Percentiles rank a stretch among this genome's conserved stretches.
Evolutionary conservation across 2,797 vertebrate genomes (phyloP).

Genomic region (Danio tinwini): DNA sequence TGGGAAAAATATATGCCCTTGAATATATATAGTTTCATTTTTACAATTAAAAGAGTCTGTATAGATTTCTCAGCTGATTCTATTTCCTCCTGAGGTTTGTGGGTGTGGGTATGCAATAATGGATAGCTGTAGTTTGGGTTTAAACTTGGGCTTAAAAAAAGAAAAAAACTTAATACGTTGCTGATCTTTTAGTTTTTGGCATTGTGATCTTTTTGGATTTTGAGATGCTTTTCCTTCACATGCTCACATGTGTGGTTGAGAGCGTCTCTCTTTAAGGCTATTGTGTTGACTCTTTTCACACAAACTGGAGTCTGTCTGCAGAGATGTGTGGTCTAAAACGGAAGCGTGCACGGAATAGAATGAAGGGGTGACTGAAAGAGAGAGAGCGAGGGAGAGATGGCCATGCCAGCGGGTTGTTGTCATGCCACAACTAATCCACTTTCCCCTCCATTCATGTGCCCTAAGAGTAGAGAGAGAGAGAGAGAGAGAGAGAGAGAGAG

Average conservation of each 20-base stretch:
- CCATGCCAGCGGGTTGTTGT: slow-evolving; percentile 72
- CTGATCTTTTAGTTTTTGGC: neutral
- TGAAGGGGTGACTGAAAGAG: slow-evolving; percentile 3
- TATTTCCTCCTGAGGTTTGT: no score
- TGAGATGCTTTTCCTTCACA: neutral
- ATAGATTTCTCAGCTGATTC: no score
- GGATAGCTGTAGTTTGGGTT: no score
- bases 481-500: slow-evolving; percentile 1
- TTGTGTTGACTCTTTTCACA: slow-evolving; percentile 33
- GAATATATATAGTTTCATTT: no score
- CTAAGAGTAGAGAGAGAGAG: slow-evolving; percentile 35
- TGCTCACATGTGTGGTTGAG: neutral
- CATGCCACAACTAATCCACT: slow-evolving; percentile 74
- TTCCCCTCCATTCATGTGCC: slow-evolving; percentile 59
- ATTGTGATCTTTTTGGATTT: neutral
- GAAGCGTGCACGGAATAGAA: slow-evolving; percentile 54
- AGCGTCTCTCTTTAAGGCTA: neutral
- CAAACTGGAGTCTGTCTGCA: slow-evolving; percentile 54
- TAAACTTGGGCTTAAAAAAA: no score
- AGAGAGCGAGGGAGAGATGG: slow-evolving; percentile 60
- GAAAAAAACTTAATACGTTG: neutral
- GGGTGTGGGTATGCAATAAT: no score
- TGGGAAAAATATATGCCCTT: no score
- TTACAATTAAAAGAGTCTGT: no score
- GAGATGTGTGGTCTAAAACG: slow-evolving; percentile 53